Base-by-base conservation (phyloP, 2,888 invertebrate species). In the Gymnocheta viridis region DNA sequence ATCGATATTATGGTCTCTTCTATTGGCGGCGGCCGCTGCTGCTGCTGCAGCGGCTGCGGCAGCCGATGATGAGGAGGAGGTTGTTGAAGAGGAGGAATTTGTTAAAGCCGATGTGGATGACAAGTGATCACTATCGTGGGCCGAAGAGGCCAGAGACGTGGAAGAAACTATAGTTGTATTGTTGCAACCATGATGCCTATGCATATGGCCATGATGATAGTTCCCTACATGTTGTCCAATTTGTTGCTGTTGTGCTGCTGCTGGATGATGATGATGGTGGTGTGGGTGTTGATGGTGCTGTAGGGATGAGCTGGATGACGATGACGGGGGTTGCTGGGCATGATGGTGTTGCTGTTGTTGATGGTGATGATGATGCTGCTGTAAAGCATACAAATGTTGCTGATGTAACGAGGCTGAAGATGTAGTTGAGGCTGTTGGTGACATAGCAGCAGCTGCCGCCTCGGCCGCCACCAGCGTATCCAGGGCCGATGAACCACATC, bases 1-100 rank as follows among this genome's bases (percentile, higher is more conserved):
- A 84, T 92, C 92, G 83, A 92, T 92, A 85, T 92, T 92, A 86
- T 92, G 92, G 88, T 92, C 92, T 66, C 92, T 90, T 62, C 92
- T 88, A 85, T 90, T 92, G 38, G 91, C 89, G 6, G 92, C 89
- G 17, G 91, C 89, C 3, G 90, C 88, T 2, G 91, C 90, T 0
- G 91, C 89, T 0, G 91, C 89, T 0, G 90, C 88, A 3, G 89
- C 89, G 5, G 88, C 89, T 5, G 88, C 87, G 4, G 88, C 87
- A n/a, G 87, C 83, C 12, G 87, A 82, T 70, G 89, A 85, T 41
- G 89, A 86, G n/a, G 89, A 88, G 58, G 88, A 79, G 54, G 88
- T 80, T 69, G 85, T 82, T 38, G 86, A 82, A 79, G 87, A 86
- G 82, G 87, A 85, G 73, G 87, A 86, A 49, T 87, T 85, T 49